Evolutionary conservation across 1,140 invertebrate species (phyloP).

Genomic region (Trichonephila clavipes): DNA sequence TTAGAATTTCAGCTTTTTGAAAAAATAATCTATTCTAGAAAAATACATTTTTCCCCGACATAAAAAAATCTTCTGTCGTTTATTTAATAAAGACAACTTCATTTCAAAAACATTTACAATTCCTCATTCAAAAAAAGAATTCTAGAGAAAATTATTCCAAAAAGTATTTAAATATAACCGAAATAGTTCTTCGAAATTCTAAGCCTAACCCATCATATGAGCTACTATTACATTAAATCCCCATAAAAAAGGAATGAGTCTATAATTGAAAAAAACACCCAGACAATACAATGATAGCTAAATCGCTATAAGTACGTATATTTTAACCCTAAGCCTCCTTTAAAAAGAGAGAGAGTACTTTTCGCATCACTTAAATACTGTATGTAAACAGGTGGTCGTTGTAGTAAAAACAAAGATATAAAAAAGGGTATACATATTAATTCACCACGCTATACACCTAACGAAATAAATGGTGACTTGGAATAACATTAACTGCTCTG

Average conservation of each 20-base stretch:
- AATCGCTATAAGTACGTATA: neutral
- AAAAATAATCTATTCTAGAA: too few relatives aligned
- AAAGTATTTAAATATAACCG: neutral
- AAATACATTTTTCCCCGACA: too few relatives aligned
- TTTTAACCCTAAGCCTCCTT: neutral
- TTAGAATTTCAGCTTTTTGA: too few relatives aligned
- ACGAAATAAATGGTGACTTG: slow-evolving; percentile 18
- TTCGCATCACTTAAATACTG: neutral
- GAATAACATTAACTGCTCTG: neutral
- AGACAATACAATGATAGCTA: slow-evolving; percentile 8
- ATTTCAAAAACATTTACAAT: too few relatives aligned
- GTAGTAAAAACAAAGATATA: neutral
- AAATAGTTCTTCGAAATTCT: neutral
- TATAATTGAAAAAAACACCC: neutral
- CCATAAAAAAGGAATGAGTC: neutral
- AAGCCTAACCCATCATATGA: slow-evolving; percentile 1
- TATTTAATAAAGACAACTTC: too few relatives aligned
- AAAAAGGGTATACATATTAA: slow-evolving; percentile 18
- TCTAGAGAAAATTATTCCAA: neutral
- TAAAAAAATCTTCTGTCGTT: too few relatives aligned
- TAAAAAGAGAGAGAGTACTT: neutral
- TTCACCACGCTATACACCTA: neutral
- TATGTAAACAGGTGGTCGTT: slow-evolving; percentile 17
- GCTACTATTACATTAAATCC: neutral
- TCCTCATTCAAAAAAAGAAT: neutral